Percentiles rank a stretch among this genome's conserved stretches.
phyloP scores from a whole-genome alignment of 1,140 invertebrate species.

The Papilio polyxenes region DNA sequence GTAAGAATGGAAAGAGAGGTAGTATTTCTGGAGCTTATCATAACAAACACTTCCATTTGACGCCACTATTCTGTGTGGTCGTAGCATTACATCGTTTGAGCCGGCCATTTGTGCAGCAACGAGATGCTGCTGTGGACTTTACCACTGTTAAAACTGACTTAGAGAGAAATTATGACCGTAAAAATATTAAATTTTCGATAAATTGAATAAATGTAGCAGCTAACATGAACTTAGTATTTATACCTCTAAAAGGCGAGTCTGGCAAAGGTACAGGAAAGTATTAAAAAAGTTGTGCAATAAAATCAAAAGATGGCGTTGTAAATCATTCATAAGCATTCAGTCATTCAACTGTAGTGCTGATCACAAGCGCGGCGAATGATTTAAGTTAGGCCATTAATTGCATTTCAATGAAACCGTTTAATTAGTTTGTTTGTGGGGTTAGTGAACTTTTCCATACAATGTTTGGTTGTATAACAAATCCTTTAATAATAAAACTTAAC shows the following conservation, averaged over 20 bases:
- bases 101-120: too few species aligned
- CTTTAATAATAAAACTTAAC: not conserved
- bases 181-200: too few species aligned
- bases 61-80: too few species aligned
- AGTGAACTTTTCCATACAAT: constrained; percentile 41
- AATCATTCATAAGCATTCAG: constrained; percentile 27
- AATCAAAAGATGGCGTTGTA: constrained; percentile 29
- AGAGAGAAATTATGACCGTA: too few species aligned
- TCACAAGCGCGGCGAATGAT: constrained; percentile 39
- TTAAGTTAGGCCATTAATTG: constrained; percentile 50
- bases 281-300: constrained; percentile 9
- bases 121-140: too few species aligned
- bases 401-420: constrained; percentile 46
- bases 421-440: constrained; percentile 42
- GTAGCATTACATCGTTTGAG: too few species aligned
- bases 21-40: too few species aligned
- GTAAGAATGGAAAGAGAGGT: too few species aligned
- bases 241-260: not conserved
- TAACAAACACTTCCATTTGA: too few species aligned
- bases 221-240: too few species aligned
- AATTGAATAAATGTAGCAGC: too few species aligned
- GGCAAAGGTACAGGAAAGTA: not conserved
- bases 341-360: constrained; percentile 16
- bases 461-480: constrained; percentile 24
- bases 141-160: too few species aligned